These are phyloP conservation scores for Tychaedon coryphoeus DNA, from an alignment of 2,113 vertebrate genomes.

Conservation along the genomic window DNA sequence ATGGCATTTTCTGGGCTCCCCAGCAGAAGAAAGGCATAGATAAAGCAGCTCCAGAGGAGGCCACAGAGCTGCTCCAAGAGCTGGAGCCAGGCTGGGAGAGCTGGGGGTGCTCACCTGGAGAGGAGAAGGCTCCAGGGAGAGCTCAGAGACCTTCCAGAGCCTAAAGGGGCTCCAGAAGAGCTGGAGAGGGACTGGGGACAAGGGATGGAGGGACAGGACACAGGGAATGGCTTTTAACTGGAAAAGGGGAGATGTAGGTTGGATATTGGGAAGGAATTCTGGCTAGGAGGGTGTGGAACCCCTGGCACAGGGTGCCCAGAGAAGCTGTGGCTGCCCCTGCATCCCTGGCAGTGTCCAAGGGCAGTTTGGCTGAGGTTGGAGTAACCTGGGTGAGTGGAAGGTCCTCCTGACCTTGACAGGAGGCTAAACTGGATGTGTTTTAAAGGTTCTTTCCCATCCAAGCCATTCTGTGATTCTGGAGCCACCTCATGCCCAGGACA, in stretches of 20 bases:
- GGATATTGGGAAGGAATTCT: background rate
- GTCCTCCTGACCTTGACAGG: background rate
- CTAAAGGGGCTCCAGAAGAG: background rate
- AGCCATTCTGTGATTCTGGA: background rate
- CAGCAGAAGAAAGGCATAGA: background rate
- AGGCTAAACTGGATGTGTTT: fast-evolving
- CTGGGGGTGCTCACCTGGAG: background rate
- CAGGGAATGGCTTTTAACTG: background rate
- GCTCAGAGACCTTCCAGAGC: fast-evolving
- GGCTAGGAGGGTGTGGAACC: no score
- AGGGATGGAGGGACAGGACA: fast-evolving
- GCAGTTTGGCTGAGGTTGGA: fast-evolving
- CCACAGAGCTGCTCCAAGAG: fast-evolving
- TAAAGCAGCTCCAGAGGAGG: background rate
- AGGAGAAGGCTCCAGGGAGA: background rate
- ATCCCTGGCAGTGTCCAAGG: background rate
- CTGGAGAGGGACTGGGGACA: background rate
- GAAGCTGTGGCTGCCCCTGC: background rate
- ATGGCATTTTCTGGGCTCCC: background rate
- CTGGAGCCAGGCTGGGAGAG: background rate
- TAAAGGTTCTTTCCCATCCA: background rate
- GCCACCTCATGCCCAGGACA: background rate
- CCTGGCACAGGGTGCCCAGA: background rate
- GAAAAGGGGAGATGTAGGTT: no score
- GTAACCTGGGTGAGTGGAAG: fast-evolving